phyloP scores from a whole-genome alignment of 1,140 invertebrate genomes.

The Lordiphosa stackelbergi region DNA sequence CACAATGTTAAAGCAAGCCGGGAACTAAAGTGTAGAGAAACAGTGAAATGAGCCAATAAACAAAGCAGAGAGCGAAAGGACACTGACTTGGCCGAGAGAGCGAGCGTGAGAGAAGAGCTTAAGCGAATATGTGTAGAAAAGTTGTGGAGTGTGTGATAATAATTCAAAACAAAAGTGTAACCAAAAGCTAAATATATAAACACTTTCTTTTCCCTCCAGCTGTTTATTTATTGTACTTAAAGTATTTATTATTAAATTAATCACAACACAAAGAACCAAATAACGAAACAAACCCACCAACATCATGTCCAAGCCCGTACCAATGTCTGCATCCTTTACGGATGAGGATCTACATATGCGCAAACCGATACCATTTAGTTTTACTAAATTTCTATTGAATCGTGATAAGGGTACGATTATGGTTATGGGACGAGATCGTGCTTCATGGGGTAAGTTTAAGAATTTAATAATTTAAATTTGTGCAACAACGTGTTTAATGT shows the following conservation, averaged over 20 bases:
- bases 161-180: too few relatives aligned
- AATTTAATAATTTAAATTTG: too few relatives aligned
- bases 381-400: slow-evolving; percentile 83
- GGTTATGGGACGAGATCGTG: slow-evolving; percentile 84
- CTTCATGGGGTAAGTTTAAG: slow-evolving; percentile 85
- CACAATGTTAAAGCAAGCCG: too few relatives aligned
- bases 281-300: slow-evolving; percentile 36
- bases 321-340: slow-evolving; percentile 53
- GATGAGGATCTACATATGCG: slow-evolving; percentile 55
- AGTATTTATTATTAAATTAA: neutral
- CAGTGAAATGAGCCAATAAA: slow-evolving; percentile 15
- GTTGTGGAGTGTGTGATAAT: slow-evolving; percentile 15
- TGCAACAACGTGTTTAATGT: too few relatives aligned
- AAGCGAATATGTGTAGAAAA: slow-evolving; percentile 10
- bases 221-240: too few relatives aligned
- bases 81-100: neutral
- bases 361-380: slow-evolving; percentile 57
- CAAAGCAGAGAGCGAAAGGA: slow-evolving; percentile 12
- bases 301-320: slow-evolving; percentile 66
- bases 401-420: slow-evolving; percentile 84
- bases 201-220: too few relatives aligned
- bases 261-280: slow-evolving; percentile 5
- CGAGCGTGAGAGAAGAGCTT: slow-evolving; percentile 4
- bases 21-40: slow-evolving; percentile 23
- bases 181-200: too few relatives aligned